Base-by-base conservation (phyloP, 2,113 vertebrate genomes). In the Tautogolabrus adspersus region DNA sequence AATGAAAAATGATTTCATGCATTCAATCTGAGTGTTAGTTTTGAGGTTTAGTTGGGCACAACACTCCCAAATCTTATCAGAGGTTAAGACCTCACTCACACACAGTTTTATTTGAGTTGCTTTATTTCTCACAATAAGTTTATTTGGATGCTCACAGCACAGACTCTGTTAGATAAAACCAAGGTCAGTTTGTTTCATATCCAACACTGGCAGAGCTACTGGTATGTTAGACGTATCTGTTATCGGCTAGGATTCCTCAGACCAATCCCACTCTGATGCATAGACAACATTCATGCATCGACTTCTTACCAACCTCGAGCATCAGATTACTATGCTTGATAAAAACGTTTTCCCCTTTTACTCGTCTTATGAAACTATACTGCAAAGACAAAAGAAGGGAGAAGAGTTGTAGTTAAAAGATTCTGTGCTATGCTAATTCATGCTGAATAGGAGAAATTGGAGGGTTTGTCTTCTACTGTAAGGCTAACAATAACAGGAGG, bases 291-390 rank as follows among this genome's bases (percentile, higher is more conserved):
- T 73, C 84, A 84, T 84, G 84, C 87, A 82, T 66, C 10, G 16
- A 75, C 76, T 76, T 81, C 83, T 90, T 96, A 98, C 97, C 94
- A 97, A 98, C 97, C 97, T 98, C 97, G 95, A 98, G 96, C 97
- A 98, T 98, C 94, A 97, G 96, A 96, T 98, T 97, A 97, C 97
- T 96, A 96, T 98, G 97, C 95, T 94, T 98, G 96, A 98, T 95
- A 97, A 97, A 98, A 92, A 98, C 95, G 94, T 96, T 97, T 94
- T 98, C 97, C 93, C 96, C 96, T 94, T 96, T 95, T 94, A 96
- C 95, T 93, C 94, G 95, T 89, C 96, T 96, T 97, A 97, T 95
- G 95, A 97, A 96, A 96, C 95, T 97, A 96, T 95, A 97, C 97
- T 99, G 96, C 88, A 94, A 94, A 94, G 95, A 96, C 91, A 94